Conservation (phyloP, 1,140 invertebrate species). For the Drosophila eugracilis region DNA sequence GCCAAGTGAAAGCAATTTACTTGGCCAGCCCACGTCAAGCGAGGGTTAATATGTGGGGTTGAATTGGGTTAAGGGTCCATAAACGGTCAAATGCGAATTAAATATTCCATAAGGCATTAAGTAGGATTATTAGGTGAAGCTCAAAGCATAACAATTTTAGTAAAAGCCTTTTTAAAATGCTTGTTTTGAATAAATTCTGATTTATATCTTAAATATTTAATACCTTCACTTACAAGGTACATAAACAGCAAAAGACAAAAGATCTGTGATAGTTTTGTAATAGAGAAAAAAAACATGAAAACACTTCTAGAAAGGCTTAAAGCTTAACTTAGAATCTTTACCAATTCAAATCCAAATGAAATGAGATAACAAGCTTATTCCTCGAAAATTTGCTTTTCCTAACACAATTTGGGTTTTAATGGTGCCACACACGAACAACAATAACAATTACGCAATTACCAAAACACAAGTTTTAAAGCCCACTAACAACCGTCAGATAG, state of each 20-base stretch:
- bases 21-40: conserved; percentile 12
- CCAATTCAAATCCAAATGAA: conserved; percentile 11
- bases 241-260: too few species aligned
- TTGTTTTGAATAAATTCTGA: neutral
- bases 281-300: too few species aligned
- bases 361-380: conserved; percentile 5
- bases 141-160: neutral
- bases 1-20: conserved; percentile 32
- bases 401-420: conserved; percentile 59
- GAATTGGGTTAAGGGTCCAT: neutral
- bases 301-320: too few species aligned
- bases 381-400: conserved; percentile 36
- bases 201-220: too few species aligned
- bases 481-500: conserved; percentile 45
- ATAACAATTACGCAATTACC: conserved; percentile 57
- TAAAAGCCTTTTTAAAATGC: neutral
- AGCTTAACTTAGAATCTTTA: neutral
- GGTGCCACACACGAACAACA: conserved; percentile 32
- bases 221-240: too few species aligned
- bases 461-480: conserved; percentile 28
- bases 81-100: conserved; percentile 17
- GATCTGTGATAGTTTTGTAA: too few species aligned
- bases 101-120: conserved; percentile 9
- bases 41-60: neutral
- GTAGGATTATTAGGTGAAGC: neutral